Base-by-base conservation (phyloP, 2,113 vertebrate genomes). In the Anolis sagrei region DNA sequence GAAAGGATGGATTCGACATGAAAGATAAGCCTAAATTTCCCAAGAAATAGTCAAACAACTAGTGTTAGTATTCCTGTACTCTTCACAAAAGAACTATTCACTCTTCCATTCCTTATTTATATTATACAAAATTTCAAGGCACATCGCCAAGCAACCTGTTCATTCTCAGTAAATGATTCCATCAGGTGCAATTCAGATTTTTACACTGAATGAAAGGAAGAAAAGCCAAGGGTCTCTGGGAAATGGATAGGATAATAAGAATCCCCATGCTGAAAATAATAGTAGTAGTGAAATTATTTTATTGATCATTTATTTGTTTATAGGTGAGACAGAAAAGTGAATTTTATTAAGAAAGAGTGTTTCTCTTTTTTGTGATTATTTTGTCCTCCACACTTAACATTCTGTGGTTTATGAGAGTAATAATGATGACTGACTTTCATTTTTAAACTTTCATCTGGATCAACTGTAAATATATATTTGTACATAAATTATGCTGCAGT, bases 361-460 rank as follows among this genome's bases (percentile, higher is more conserved):
- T 86, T 85, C 51, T 1, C 76, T 85, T 27, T 34, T 32, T 72
- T 48, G 7, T 13, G 77, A 49, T 91, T 90, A 49, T 29, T 89
- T 89, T 64, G 81, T 54, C 79, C 7, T 11, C n/a, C 39, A 32
- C 76, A 62, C 25, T 61, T 74, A 75, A 44, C 49, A 83, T 34
- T 83, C 70, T 75, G 69, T 10, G 74, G 49, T 25, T 73, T n/a
- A 9, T 14, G 49, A 13, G 74, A 74, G 54, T 34, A 7, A 36
- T 61, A 58, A 25, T 51, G 61, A 27, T 82, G 32, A 82, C 39
- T 82, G 27, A 25, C 54, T 83, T 61, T 44, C 39, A 61, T 39
- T 44, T 44, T 44, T 72, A 25, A 23, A 6, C n/a, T 9, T 70
- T 51, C 29, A 34, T 44, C 25, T 21, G 23, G 19, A 68, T 39